phyloP scores from a whole-genome alignment of 2,888 invertebrate genomes.

The Lutraria lutraria region DNA sequence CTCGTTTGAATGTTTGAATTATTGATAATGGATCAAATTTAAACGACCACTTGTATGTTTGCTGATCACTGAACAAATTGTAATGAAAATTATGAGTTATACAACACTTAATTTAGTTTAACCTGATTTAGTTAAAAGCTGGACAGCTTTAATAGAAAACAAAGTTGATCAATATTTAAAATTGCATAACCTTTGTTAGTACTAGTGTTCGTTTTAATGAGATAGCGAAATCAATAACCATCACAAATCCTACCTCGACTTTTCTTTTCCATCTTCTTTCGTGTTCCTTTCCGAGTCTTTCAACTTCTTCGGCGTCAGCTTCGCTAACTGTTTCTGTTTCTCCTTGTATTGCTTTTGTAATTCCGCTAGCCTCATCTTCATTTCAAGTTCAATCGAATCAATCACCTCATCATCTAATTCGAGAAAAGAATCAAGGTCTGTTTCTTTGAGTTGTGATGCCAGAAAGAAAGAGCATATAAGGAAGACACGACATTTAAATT shows the following conservation, averaged over 20 bases:
- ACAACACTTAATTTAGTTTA: background rate
- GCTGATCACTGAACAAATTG: background rate
- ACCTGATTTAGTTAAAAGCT: background rate
- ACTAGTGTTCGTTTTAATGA: too few relatives aligned
- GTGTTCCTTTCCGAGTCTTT: slow-evolving; percentile 60
- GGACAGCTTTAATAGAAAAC: background rate
- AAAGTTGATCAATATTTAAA: background rate
- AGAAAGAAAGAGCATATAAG: slow-evolving; percentile 59
- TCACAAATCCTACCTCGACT: background rate
- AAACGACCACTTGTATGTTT: background rate
- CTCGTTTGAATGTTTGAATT: background rate
- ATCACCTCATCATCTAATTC: slow-evolving; percentile 81
- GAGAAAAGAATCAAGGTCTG: slow-evolving; percentile 81
- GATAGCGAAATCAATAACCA: too few relatives aligned
- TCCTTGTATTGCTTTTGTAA: slow-evolving; percentile 93
- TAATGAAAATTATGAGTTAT: background rate
- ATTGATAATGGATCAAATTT: background rate
- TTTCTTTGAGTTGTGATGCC: slow-evolving; percentile 80
- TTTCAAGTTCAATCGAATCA: slow-evolving; percentile 90
- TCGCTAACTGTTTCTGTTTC: slow-evolving; percentile 92
- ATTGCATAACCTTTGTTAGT: too few relatives aligned
- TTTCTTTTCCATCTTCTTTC: slow-evolving; percentile 24
- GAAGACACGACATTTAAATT: slow-evolving; percentile 26
- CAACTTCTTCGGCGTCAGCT: slow-evolving; percentile 86
- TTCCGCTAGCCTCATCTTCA: slow-evolving; percentile 93